These are phyloP conservation scores for Acanthoscelides obtectus DNA, from an alignment of 2,888 invertebrate genomes.

Conservation along the genomic window DNA sequence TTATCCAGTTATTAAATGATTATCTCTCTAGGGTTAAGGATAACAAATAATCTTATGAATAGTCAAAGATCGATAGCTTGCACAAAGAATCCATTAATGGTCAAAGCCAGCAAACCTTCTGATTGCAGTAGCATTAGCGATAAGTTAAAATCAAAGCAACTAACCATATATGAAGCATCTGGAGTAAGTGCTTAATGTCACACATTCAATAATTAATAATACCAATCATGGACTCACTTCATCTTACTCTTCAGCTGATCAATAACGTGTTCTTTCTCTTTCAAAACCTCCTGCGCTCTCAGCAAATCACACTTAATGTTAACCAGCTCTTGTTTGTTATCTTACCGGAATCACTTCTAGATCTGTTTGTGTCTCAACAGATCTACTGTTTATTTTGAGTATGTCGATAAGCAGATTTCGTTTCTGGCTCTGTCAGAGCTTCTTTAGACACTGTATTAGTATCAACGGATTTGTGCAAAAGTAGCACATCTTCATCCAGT, in stretches of 20 bases:
- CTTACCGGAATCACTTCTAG: background rate
- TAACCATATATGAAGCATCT: too few relatives aligned
- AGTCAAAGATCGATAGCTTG: too few relatives aligned
- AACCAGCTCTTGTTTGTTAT: background rate
- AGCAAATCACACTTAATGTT: background rate
- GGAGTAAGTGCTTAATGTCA: too few relatives aligned
- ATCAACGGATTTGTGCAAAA: slow-evolving; percentile 35
- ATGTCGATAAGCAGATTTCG: slow-evolving; percentile 3
- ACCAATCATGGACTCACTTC: background rate
- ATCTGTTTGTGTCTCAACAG: slow-evolving; percentile 24
- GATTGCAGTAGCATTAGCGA: too few relatives aligned
- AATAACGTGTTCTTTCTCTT: slow-evolving; percentile 26
- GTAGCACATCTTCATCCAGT: slow-evolving; percentile 50
- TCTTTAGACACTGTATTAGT: background rate
- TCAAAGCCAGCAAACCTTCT: too few relatives aligned
- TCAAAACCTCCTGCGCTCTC: slow-evolving; percentile 16
- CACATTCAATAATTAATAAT: background rate
- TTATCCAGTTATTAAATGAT: too few relatives aligned
- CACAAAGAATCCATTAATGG: too few relatives aligned
- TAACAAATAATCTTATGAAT: too few relatives aligned
- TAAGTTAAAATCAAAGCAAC: too few relatives aligned
- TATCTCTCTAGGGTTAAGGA: too few relatives aligned
- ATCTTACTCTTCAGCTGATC: slow-evolving; percentile 34
- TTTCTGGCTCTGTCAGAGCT: background rate
- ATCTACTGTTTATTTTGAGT: background rate